Percentiles rank a stretch among this genome's conserved stretches.
Conservation (phyloP, 1,140 invertebrate genomes). For the Listronotus bonariensis region DNA sequence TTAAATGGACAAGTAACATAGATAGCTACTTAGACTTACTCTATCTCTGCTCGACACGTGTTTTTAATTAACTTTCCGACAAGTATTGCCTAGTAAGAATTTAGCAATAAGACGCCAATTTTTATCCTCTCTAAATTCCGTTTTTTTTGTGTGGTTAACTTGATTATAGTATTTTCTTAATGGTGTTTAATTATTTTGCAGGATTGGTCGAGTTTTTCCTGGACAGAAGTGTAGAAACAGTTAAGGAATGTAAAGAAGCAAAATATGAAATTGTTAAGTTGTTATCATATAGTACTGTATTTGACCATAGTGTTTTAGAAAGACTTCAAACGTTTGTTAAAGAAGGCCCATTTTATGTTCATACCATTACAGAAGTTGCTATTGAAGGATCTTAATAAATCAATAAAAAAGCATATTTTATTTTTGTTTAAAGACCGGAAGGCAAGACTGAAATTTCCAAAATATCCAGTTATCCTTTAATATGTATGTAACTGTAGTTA, state of each 20-base stretch:
- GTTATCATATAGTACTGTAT: constrained; percentile 67
- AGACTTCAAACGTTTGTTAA: constrained; percentile 68
- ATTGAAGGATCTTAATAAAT: constrained; percentile 60
- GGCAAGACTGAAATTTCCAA: too few species aligned
- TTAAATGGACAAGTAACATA: too few species aligned
- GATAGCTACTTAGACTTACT: too few species aligned
- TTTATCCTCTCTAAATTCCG: too few species aligned
- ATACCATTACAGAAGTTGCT: constrained; percentile 69
- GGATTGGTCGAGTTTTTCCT: constrained; percentile 78
- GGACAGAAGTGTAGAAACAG: constrained; percentile 68
- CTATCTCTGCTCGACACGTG: too few species aligned
- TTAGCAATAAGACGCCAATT: too few species aligned
- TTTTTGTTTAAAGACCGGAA: neutral
- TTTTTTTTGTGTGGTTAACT: too few species aligned
- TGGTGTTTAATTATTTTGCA: constrained; percentile 36
- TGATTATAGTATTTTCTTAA: too few species aligned
- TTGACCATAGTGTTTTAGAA: constrained; percentile 65
- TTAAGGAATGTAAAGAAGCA: constrained; percentile 72
- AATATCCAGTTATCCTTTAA: too few species aligned
- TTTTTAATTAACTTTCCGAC: too few species aligned
- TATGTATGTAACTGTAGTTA: too few species aligned
- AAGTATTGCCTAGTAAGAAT: too few species aligned
- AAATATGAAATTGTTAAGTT: constrained; percentile 75
- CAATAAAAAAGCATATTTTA: neutral
- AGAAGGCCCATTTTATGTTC: constrained; percentile 74